A percentile compares a stretch with the other conserved stretches of the same genome.
Evolutionary conservation across 35 echinoderm and acorn worm species (phyloP).

Genomic region (Lytechinus variegatus): DNA sequence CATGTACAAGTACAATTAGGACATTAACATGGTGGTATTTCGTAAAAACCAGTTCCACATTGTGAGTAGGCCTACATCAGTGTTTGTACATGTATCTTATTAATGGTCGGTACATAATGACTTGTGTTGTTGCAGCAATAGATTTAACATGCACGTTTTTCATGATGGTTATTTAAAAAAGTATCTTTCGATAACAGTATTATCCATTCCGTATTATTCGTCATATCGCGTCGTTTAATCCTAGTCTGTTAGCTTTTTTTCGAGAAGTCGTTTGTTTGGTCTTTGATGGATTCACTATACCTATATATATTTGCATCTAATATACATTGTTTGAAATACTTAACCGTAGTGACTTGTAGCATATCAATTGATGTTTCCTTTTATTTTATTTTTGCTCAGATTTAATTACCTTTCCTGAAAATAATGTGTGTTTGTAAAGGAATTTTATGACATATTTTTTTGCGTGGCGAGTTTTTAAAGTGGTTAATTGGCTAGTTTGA

Average conservation of each 20-base stretch:
- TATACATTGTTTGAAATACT: neutral
- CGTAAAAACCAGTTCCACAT: neutral
- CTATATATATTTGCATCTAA: conserved; percentile 7
- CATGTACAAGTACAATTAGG: neutral
- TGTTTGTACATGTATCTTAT: neutral
- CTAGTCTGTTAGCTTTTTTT: neutral
- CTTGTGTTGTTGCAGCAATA: conserved; percentile 17
- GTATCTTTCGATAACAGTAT: conserved; percentile 43
- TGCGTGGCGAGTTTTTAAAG: neutral
- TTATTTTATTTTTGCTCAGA: neutral
- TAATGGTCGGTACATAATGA: neutral
- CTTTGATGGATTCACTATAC: neutral
- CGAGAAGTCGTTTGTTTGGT: neutral
- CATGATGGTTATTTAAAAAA: conserved; percentile 12
- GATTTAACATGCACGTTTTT: neutral
- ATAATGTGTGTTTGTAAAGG: neutral
- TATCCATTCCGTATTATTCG: conserved; percentile 23
- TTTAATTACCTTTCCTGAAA: neutral
- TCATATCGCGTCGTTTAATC: neutral
- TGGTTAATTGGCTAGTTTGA: conserved; percentile 1
- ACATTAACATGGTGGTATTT: neutral
- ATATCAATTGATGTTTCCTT: neutral
- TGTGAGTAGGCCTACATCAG: neutral
- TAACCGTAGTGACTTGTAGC: neutral
- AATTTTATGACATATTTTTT: neutral